These are phyloP conservation scores for Chrosomus eos DNA, from an alignment of 2,797 vertebrate species.

Conservation along the genomic window DNA sequence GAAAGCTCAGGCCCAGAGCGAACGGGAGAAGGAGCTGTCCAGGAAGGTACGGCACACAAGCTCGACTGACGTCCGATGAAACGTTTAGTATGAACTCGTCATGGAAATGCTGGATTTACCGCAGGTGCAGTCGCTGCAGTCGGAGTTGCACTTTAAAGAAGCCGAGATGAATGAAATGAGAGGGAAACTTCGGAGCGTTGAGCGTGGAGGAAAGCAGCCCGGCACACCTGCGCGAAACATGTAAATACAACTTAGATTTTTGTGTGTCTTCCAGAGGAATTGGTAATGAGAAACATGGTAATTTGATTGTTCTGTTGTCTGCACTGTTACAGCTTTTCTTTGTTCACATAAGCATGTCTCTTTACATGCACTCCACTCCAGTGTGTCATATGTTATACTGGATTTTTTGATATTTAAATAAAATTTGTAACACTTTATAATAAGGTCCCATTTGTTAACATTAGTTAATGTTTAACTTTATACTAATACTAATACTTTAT, in stretches of 20 bases:
- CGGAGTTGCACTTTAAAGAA: slow-evolving; percentile 95
- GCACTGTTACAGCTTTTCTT: neutral
- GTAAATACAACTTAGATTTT: slow-evolving; percentile 67
- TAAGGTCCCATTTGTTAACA: neutral
- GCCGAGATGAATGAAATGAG: slow-evolving; percentile 94
- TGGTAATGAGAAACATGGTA: neutral
- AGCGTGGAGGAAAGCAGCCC: slow-evolving; percentile 74
- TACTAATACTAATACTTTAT: too few species aligned
- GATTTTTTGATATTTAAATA: neutral
- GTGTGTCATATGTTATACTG: neutral
- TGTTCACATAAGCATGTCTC: neutral
- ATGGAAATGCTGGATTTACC: neutral
- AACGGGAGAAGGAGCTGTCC: slow-evolving; percentile 88
- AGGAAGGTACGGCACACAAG: slow-evolving; percentile 81
- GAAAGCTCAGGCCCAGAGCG: slow-evolving; percentile 76
- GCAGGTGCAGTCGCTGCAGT: slow-evolving; percentile 91
- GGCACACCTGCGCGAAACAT: slow-evolving; percentile 73
- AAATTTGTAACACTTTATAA: neutral
- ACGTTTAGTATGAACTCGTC: fast-evolving
- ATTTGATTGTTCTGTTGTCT: too few species aligned
- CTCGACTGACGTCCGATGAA: neutral
- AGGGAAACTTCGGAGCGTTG: slow-evolving; percentile 82
- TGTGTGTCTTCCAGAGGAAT: neutral
- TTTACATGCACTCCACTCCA: neutral
- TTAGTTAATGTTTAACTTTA: too few species aligned